Conservation (phyloP, 2,113 vertebrate species). For the Heterotis niloticus region DNA sequence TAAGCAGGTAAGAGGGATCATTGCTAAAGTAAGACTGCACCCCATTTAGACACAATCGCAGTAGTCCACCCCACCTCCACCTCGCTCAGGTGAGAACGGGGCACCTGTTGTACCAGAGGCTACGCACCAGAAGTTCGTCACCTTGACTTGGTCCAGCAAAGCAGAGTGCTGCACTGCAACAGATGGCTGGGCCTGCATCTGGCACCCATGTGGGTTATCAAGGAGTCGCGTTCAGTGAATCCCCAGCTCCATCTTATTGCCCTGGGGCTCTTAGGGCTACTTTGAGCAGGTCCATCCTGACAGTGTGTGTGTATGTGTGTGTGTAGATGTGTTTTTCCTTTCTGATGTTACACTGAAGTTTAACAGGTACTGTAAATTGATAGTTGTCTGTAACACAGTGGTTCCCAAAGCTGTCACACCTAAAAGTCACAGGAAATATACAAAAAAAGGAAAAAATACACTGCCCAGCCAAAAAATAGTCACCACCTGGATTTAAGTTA, state of each 20-base stretch:
- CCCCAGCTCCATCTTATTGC: background rate
- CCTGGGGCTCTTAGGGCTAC: background rate
- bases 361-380: too few species aligned
- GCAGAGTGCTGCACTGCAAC: conserved; percentile 37
- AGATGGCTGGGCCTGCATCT: conserved; percentile 46
- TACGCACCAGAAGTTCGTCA: conserved; percentile 45
- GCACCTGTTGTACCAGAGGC: conserved; percentile 58
- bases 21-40: background rate
- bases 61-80: conserved; percentile 46
- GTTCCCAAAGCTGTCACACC: too few species aligned
- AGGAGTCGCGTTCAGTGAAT: background rate
- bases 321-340: background rate
- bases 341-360: too few species aligned
- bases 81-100: conserved; percentile 58
- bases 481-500: too few species aligned
- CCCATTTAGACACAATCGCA: background rate
- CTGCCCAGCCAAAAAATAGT: too few species aligned
- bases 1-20: background rate
- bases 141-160: background rate
- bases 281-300: background rate
- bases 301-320: background rate
- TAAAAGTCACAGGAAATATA: too few species aligned
- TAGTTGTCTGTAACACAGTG: too few species aligned
- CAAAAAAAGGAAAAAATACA: too few species aligned
- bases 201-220: background rate